Base-by-base conservation (phyloP, 30 jellyfish, hydroid and myxozoan genomes). In the Hydractinia echinata region DNA sequence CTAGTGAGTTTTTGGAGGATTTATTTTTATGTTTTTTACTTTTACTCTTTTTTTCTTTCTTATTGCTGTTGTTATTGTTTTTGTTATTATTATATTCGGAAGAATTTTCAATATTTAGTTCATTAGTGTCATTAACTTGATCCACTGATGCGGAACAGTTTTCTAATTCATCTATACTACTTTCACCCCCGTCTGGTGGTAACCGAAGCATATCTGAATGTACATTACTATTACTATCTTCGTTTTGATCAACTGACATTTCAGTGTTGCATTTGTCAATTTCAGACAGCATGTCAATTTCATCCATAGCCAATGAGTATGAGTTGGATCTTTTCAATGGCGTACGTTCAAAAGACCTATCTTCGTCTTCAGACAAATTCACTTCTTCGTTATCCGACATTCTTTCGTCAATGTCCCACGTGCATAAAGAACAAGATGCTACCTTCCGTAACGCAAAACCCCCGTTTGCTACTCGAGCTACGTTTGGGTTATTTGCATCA, bases 351-450 rank as follows among this genome's bases (percentile, higher is more conserved):
- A 61, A 80, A 51, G 67, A 18, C 10, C 54, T 52, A 77, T 9
- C 83, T 49, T n/a, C 53, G 73, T 79, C 86, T 54, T 52, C 72
- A 52, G 10, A 15, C 9, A 8, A 14, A 7, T 71, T 50, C 6
- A 19, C 82, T 8, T 58, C 84, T 16, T 68, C 73, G 51, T 50
- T 50, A 58, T 71, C 81, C 30, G 60, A 19, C 16, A 71, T 19
- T 19, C 53, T 55, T 5, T 80, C 87, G n/a, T 80, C 87, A 19
- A 80, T 21, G 50, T 80, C 87, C 87, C 87, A 80, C 13, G 81
- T 52, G 66, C 87, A 80, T 8, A 80, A 52, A 8, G 87, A 80
- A 67, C 87, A 80, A 80, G 87, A 80, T 52, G 87, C 87, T 13
- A 66, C 87, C 51, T 67, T 80, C 10, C 87, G 70, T 30, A 80